Evolutionary conservation across 2,797 vertebrate species (phyloP), one percentile per base, ranked within the genome.

Genomic region (Sebastes glaucus): DNA sequence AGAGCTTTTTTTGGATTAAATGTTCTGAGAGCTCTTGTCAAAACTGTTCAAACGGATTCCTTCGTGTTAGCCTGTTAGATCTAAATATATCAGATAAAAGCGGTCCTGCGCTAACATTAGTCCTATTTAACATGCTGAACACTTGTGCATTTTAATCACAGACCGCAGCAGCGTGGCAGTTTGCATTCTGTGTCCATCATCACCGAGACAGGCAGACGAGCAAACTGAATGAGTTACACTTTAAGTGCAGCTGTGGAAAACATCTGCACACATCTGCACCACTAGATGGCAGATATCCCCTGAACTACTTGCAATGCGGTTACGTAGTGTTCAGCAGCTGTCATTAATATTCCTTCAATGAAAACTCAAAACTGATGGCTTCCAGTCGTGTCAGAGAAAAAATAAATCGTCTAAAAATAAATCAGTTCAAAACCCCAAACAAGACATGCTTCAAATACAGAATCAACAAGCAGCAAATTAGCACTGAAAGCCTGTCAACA

Each of bases 201-300:
- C 59, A 2, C 56, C 0, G 13, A 23, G n/a, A 60, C 30, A n/a
- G 6, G 30, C 30, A 22, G n/a, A 63, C 6, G 9, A 52, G 8
- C 49, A 52, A 33, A 49, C 23, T 11, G 49, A 62, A 16, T 16
- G 9, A 32, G 9, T 38, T 14, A 22, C 63, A 42, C 38, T 61
- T 30, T 32, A 20, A n/a, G 1, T 57, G 69, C 70, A 82, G 80
- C 82, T 79, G 77, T 81, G 67, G 25, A 65, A 68, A 86, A 89
- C 89, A 90, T 89, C 88, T 88, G 87, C 79, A 55, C 81, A 81
- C 73, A 83, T 87, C 75, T 84, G 70, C 0, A 78, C 89, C 92
- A 90, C 91, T 92, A 92, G 91, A 84, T 90, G 90, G 90, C 91
- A 88, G 57, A 87, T 88, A 82, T 78, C 70, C 61, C 67, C 83